Evolutionary conservation across 2,888 invertebrate genomes (phyloP).

Genomic region (Hololepta plana): DNA sequence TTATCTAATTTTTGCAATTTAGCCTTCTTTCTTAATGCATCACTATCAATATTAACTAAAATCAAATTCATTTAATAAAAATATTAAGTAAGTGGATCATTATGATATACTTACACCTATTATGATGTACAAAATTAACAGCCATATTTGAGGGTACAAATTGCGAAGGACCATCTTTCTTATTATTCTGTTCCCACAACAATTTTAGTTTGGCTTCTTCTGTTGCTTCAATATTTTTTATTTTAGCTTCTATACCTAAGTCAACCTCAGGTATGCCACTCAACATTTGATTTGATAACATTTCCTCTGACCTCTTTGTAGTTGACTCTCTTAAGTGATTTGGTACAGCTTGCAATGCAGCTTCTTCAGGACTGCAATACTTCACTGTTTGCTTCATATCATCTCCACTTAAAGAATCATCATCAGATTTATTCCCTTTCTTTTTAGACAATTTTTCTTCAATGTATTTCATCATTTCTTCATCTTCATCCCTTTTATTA

Average conservation of each 20-base stretch:
- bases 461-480: slow-evolving; percentile 91
- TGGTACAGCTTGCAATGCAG: slow-evolving; percentile 75
- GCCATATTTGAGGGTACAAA: slow-evolving; percentile 98
- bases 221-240: slow-evolving; percentile 96
- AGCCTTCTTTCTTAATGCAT: slow-evolving; percentile 38
- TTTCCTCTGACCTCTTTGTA: slow-evolving; percentile 85
- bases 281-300: slow-evolving; percentile 99
- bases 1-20: slow-evolving; percentile 36
- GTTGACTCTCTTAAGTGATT: slow-evolving; percentile 48
- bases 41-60: slow-evolving; percentile 70
- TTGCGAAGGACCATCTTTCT: slow-evolving; percentile 83
- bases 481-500: slow-evolving; percentile 94
- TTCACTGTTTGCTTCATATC: too few relatives aligned
- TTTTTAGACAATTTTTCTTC: slow-evolving; percentile 75
- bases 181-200: slow-evolving; percentile 73
- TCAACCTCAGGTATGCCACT: slow-evolving; percentile 99
- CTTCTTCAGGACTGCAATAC: slow-evolving; percentile 77
- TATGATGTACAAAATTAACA: slow-evolving; percentile 95
- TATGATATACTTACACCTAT: slow-evolving; percentile 52
- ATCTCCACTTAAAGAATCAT: slow-evolving; percentile 5
- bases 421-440: slow-evolving; percentile 41
- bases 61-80: slow-evolving; percentile 10
- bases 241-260: slow-evolving; percentile 97
- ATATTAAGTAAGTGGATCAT: slow-evolving; percentile 1
- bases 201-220: slow-evolving; percentile 94